These are phyloP conservation scores for Diachasmimorpha longicaudata DNA, from an alignment of 1,140 invertebrate genomes.

Conservation along the genomic window DNA sequence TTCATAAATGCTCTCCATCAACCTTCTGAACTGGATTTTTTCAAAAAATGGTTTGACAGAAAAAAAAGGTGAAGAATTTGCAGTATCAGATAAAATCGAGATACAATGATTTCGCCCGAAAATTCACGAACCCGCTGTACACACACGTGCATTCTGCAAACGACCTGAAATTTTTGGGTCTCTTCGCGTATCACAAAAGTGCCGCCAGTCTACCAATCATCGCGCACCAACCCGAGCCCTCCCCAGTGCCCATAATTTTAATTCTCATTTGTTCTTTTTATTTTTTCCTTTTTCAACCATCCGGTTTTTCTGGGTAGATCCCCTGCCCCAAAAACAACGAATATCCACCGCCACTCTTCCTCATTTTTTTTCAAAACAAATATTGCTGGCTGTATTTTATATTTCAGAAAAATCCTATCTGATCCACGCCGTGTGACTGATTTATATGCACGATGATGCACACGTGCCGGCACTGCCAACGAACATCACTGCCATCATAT, in stretches of 20 bases:
- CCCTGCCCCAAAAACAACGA: neutral
- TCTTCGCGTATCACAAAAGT: neutral
- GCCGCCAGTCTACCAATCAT: constrained; percentile 29
- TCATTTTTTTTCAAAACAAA: constrained; percentile 27
- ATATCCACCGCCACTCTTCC: neutral
- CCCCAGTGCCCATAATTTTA: neutral
- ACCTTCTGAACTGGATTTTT: neutral
- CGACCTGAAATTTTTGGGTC: constrained; percentile 17
- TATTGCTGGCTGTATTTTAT: constrained; percentile 56
- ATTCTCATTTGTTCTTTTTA: constrained; percentile 21
- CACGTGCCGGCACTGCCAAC: constrained; percentile 61
- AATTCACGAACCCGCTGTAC: neutral
- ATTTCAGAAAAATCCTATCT: constrained; percentile 61
- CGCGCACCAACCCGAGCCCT: constrained; percentile 17
- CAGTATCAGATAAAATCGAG: neutral
- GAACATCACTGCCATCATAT: constrained; percentile 52
- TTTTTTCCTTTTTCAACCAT: constrained; percentile 20
- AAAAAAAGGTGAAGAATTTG: neutral
- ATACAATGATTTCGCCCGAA: neutral
- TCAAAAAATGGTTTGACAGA: neutral
- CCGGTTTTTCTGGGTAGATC: neutral
- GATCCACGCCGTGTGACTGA: constrained; percentile 53
- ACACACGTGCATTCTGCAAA: neutral
- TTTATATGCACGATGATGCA: constrained; percentile 62
- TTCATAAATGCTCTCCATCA: neutral